A percentile compares a stretch with the other conserved stretches of the same genome.
phyloP scores from a whole-genome alignment of 2,888 invertebrate genomes.

The Willowsia nigromaculata region DNA sequence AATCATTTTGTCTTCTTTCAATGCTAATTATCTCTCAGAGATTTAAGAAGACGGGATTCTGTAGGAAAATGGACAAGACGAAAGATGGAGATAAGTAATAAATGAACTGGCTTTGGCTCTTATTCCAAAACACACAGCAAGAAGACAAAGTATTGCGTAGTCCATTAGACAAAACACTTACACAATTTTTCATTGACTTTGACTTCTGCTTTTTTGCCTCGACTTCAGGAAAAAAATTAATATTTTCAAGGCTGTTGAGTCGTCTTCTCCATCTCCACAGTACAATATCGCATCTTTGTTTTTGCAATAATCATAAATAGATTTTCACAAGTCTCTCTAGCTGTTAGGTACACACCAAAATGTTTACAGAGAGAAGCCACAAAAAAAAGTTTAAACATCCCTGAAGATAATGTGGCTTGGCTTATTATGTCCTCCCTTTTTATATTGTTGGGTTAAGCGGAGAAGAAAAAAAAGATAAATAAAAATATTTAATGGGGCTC shows the following conservation, averaged over 20 bases:
- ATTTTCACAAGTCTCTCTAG: too few species aligned
- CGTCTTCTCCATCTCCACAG: constrained; percentile 18
- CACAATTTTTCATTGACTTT: neutral
- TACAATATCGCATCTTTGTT: neutral
- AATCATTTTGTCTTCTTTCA: constrained; percentile 51
- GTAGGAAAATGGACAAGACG: neutral
- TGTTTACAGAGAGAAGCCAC: too few species aligned
- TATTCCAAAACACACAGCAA: neutral
- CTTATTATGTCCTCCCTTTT: neutral
- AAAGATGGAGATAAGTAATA: neutral
- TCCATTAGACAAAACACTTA: too few species aligned
- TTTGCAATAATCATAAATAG: too few species aligned
- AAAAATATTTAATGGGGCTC: neutral
- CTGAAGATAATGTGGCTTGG: too few species aligned
- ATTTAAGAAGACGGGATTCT: neutral
- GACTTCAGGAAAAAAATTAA: neutral
- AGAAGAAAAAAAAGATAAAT: neutral
- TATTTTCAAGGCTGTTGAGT: constrained; percentile 55
- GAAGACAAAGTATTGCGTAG: too few species aligned
- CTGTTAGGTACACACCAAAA: too few species aligned
- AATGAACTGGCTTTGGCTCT: neutral
- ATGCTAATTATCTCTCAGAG: neutral
- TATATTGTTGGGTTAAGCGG: too few species aligned
- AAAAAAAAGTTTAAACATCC: too few species aligned
- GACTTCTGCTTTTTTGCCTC: too few species aligned